Conservation (phyloP, 2,888 invertebrate genomes). For the Taenaris catops region DNA sequence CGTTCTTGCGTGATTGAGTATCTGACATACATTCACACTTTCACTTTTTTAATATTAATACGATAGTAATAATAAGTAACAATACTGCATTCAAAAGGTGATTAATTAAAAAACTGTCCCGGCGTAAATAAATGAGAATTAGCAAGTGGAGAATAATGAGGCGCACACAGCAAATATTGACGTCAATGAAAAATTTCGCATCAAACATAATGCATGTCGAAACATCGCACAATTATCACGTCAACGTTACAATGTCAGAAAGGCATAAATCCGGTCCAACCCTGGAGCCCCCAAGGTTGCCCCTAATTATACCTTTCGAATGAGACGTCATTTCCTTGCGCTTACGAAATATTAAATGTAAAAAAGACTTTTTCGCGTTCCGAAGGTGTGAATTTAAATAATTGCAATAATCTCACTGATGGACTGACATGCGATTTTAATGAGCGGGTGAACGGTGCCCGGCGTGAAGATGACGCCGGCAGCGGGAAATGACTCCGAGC, state of each 20-base stretch:
- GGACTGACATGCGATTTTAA: constrained; percentile 72
- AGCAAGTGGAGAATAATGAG: not conserved
- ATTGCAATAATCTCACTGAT: constrained; percentile 72
- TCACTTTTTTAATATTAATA: too few relatives aligned
- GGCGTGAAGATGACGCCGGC: constrained; percentile 50
- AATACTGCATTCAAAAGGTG: too few relatives aligned
- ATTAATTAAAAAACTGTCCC: too few relatives aligned
- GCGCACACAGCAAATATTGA: constrained; percentile 21
- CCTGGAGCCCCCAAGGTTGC: constrained; percentile 61
- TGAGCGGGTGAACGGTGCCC: constrained; percentile 48
- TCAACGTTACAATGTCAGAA: constrained; percentile 55
- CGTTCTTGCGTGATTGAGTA: too few relatives aligned
- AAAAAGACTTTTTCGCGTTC: constrained; percentile 71
- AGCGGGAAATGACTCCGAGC: constrained; percentile 22
- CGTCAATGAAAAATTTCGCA: constrained; percentile 25
- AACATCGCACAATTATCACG: constrained; percentile 62
- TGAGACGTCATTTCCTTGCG: constrained; percentile 76
- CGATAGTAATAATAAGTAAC: too few relatives aligned
- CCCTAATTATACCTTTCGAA: constrained; percentile 78
- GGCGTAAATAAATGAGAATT: too few relatives aligned
- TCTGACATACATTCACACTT: too few relatives aligned
- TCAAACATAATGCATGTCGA: constrained; percentile 41
- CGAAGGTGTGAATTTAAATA: constrained; percentile 80
- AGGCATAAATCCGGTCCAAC: constrained; percentile 54
- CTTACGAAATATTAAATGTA: constrained; percentile 75